Evolutionary conservation across 2,113 vertebrate species (phyloP), one percentile per base, ranked within the genome.

Genomic region (Pseudois nayaur): DNA sequence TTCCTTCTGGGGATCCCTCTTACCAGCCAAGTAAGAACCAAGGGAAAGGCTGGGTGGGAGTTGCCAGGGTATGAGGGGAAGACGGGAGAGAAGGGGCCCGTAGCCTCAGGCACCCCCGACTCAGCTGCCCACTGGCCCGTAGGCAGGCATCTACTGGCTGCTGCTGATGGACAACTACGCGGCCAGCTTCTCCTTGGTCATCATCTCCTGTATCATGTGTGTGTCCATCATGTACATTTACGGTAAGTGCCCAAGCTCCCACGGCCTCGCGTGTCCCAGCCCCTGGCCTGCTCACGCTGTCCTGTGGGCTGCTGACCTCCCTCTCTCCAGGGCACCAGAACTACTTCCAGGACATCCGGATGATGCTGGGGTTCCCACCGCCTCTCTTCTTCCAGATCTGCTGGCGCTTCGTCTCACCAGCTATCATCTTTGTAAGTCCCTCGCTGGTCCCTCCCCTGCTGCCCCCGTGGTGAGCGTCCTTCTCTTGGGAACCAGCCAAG

Each of bases 121-220:
- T 95, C 87, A 95, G 50, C 17, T 62, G 60, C 31, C 60, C 0
- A 0, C 29, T 98, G 64, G 95, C 64, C 97, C 13, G 0, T 96
- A 99, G 99, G 99, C 99, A 93, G 99, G 99, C 95, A 99, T 99
- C 97, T 99, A 99, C 98, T 99, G 99, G 99, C 98, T 99, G 93
- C 97, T 99, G 87, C 99, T 99, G 96, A 99, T 99, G 99, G 99
- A 99, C 99, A 99, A 99, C 98, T 99, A 99, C 0, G 99, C 99
- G 0, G 99, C 99, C 94, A 99, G 99, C 98, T 99, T 99, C 99
- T 99, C 99, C 89, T 93, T 99, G 97, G 99, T 99, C 25, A 48
- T 99, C 98, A 99, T 99, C 98, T 99, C 99, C 93, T 99, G 99
- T 98, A 99, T 99, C 98, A 99, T 99, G 99, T 99, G 99, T 1